Base-by-base conservation (phyloP, 2,888 invertebrate species). In the Aphidius colemani region DNA sequence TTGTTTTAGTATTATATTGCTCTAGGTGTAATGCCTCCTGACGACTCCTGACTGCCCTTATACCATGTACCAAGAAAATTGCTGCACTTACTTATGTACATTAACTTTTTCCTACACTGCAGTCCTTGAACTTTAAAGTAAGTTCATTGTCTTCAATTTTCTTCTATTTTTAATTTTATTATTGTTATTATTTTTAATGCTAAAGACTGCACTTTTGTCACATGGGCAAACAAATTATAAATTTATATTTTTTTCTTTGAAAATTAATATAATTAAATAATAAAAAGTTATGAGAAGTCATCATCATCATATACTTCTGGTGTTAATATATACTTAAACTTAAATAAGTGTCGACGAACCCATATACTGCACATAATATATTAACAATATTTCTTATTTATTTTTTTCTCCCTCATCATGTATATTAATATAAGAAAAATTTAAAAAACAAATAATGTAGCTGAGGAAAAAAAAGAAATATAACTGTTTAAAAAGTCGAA, bases 271-370 rank as follows among this genome's bases (percentile, higher is more conserved):
- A 30, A 30, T 30, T 30, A 30, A 30, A 30, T 5, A 30, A 30
- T 30, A 30, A 30, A 30, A 30, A 5, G 30, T 30, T 30, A 30
- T 30, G 30, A 30, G 5, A 5, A 30, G 2, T 51, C n/a, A 30
- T 39, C 39, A 39, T 11, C 13, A 18, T 18, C 13, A 1, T 18
- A 18, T 18, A 18, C 13, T 18, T 18, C 13, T 18, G 13, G 13
- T 18, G 13, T 18, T 18, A 18, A 18, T 18, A 18, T 18, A 18
- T 18, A 18, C 13, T 43, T 43, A 55, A 41, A 9, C 6, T 30
- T 44, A 57, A 57, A 7, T 30, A 62, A 44, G 63, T 63, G 67
- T 67, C 67, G 53, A 67, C 65, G 67, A 67, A 67, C 67, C 53
- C 65, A 30, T 30, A 30, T 30, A 30, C 13, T 11, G 11, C 11